These are phyloP conservation scores for Peromyscus attwateri DNA, from an alignment of 2,797 vertebrate genomes.

Conservation along the genomic window DNA sequence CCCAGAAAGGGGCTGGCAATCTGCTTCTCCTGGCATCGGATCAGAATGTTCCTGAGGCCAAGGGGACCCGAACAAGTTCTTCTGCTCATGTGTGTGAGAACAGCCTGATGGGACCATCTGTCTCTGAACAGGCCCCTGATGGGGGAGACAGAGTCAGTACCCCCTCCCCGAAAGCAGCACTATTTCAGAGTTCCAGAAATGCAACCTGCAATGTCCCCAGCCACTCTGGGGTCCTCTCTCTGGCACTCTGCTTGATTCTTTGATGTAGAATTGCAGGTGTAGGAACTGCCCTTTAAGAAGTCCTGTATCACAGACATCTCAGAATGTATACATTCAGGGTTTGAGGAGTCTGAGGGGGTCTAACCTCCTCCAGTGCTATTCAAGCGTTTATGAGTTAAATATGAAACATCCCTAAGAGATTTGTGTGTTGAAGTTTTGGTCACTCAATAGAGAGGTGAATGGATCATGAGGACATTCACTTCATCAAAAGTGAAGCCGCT, in stretches of 20 bases:
- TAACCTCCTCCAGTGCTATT: neutral
- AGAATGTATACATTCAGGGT: neutral
- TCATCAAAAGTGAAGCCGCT: neutral
- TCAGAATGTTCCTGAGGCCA: conserved; percentile 69
- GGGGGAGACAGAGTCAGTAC: conserved; percentile 43
- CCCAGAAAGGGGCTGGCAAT: conserved; percentile 77
- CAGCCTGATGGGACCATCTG: conserved; percentile 67
- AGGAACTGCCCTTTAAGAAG: neutral
- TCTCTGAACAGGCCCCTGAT: conserved; percentile 45
- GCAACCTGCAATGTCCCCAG: neutral
- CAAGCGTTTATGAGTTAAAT: neutral
- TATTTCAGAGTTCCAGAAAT: conserved; percentile 69
- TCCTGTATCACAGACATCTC: neutral
- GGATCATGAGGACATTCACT: neutral
- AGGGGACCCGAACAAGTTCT: conserved; percentile 71
- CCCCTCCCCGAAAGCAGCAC: conserved; percentile 35
- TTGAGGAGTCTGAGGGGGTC: neutral
- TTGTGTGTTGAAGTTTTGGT: neutral
- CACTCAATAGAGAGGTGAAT: neutral
- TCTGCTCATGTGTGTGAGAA: conserved; percentile 50
- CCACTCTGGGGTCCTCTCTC: neutral
- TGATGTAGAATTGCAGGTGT: neutral
- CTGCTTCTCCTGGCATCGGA: conserved; percentile 73
- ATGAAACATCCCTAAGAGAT: neutral
- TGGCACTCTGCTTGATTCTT: neutral